Percentiles rank a stretch among this genome's conserved stretches.
Conservation (phyloP, 2,797 vertebrate genomes). For the Lates japonicus region DNA sequence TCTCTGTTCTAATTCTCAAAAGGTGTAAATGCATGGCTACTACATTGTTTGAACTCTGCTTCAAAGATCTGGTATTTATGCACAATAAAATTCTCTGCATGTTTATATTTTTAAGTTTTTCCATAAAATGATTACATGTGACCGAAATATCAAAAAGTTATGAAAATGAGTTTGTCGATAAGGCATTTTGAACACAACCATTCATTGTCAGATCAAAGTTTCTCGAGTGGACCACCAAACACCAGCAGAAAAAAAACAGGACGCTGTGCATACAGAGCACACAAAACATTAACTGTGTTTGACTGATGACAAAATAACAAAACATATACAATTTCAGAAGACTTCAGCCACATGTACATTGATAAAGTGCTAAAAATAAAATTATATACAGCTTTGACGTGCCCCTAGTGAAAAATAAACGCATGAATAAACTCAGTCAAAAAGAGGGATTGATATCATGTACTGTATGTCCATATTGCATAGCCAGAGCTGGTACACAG, state of each 20-base stretch:
- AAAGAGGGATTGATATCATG: slow-evolving; percentile 27
- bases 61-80: slow-evolving; percentile 37
- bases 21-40: slow-evolving; percentile 22
- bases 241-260: slow-evolving; percentile 32
- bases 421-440: slow-evolving; percentile 19
- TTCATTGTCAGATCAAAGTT: slow-evolving; percentile 53
- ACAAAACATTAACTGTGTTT: slow-evolving; percentile 36
- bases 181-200: slow-evolving; percentile 73
- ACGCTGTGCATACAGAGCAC: slow-evolving; percentile 34
- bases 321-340: slow-evolving; percentile 23
- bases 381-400: slow-evolving; percentile 45
- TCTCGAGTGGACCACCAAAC: slow-evolving; percentile 38
- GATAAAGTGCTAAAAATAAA: slow-evolving; percentile 76
- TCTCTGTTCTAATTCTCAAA: slow-evolving; percentile 14
- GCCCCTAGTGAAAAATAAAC: slow-evolving; percentile 50
- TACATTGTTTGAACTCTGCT: slow-evolving; percentile 28
- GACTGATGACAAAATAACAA: slow-evolving; percentile 35
- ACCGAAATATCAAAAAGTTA: slow-evolving; percentile 43
- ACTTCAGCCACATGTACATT: slow-evolving; percentile 38
- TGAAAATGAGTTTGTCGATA: slow-evolving; percentile 59
- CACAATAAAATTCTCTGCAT: slow-evolving; percentile 22
- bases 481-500: slow-evolving; percentile 64
- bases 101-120: neutral
- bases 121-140: slow-evolving; percentile 11
- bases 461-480: slow-evolving; percentile 62